Base-by-base conservation (phyloP, 2,888 invertebrate species). In the Acrobasis consociella region DNA sequence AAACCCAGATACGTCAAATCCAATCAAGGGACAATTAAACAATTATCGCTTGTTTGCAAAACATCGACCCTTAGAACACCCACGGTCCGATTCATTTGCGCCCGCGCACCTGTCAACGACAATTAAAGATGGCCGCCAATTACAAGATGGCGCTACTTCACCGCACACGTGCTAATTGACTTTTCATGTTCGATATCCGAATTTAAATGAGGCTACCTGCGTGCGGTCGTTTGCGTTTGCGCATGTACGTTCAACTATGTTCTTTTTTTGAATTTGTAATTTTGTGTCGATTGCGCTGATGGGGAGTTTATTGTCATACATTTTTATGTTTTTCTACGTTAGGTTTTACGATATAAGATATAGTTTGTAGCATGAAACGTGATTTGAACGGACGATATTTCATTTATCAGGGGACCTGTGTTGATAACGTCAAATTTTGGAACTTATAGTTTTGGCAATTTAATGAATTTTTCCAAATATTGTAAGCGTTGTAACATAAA, bases 111-210 rank as follows among this genome's bases (percentile, higher is more conserved):
- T 85, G 88, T 87, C 86, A 73, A 66, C 66, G 69, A 78, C 87
- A 87, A 89, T 89, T 89, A 88, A 86, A 87, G 82, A 86, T 87
- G 88, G 87, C 88, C 17, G 56, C 56, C 56, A 56, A 56, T 56
- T 56, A 56, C 56, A 56, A 56, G 56, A 56, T 87, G 88, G 87
- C 88, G 83, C 83, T 76, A 71, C 65, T 62, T 68, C 76, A 76
- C 82, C 80, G 77, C 77, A 74, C 72, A 77, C 73, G 76, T 76
- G 81, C 92, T 93, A 93, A 93, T 93, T 93, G 92, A 93, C 86
- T 93, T 93, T 92, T 91, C 91, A 87, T 93, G 93, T 93, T 86
- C 77, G 74, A 74, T 78, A 76, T 75, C 74, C 77, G 72, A 76
- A 74, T 75, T 72, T 72, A 71, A 78, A 77, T 75, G 72, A 70